Evolutionary conservation across 2,113 vertebrate genomes (phyloP), one percentile per base, ranked within the genome.

Genomic region (Oceanodroma tethys): DNA sequence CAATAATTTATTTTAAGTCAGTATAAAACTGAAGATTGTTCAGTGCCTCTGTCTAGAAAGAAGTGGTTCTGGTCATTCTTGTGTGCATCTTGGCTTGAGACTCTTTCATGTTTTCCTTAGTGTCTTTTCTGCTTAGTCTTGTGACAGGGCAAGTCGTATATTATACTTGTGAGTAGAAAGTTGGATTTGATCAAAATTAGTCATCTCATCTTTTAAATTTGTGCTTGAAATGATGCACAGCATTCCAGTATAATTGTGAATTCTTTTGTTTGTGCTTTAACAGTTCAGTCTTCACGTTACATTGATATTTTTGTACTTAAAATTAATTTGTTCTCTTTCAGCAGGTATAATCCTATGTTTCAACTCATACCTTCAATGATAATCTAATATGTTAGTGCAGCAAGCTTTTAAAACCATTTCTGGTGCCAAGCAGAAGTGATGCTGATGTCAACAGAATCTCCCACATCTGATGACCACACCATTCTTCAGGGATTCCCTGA

Each of bases 401-500:
- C 94, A 97, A 96, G 88, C 93, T 97, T 97, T 97, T 97, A 96
- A 97, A 97, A 96, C 94, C 75, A 74, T 96, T 96, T 97, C 89
- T 97, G 88, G n/a, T 97, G 94, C 80, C 94, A 74, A 88, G 94
- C 93, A 96, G 95, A 97, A 96, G 95, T 94, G 94, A 93, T 92
- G 94, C 94, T 96, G 93, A 96, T 96, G 94, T 95, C 94, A 86
- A 80, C 93, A 95, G 93, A 96, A 71, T 95, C 91, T 96, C 91
- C 91, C 83, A 86, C 88, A 96, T 89, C 92, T 91, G 95, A 96
- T 94, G 94, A 97, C 88, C 82, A 94, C 93, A 96, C 86, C 88
- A 96, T 95, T 96, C 94, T 92, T 95, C 96, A 96, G 95, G 93
- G 91, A 94, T 81, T 96, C 91, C 94, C 94, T 97, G 75, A 95